Evolutionary conservation across 2,888 invertebrate species (phyloP).

Genomic region (Pomacea canaliculata): DNA sequence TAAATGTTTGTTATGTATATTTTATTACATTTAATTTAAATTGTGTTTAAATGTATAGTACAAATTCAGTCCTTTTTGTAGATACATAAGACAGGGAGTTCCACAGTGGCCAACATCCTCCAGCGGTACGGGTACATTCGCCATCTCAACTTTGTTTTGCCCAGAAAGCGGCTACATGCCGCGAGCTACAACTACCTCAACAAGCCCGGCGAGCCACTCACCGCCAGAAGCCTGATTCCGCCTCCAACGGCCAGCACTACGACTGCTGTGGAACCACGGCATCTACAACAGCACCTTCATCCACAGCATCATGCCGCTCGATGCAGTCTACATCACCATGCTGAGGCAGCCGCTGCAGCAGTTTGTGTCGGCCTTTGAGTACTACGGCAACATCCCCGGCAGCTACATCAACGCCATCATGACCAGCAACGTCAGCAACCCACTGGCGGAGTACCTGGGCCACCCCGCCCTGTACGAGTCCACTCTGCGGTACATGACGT

Average conservation of each 20-base stretch:
- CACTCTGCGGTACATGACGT: slow-evolving; percentile 13
- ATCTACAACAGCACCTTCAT: slow-evolving; percentile 44
- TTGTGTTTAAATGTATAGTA: not conserved
- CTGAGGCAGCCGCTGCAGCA: slow-evolving; percentile 41
- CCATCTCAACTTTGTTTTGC: slow-evolving; percentile 49
- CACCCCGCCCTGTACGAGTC: slow-evolving; percentile 17
- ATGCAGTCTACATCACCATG: slow-evolving; percentile 38
- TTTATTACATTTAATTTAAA: no score
- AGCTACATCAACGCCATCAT: slow-evolving; percentile 2
- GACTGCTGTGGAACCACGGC: slow-evolving; percentile 54
- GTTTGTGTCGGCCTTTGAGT: slow-evolving; percentile 41
- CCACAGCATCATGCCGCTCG: slow-evolving; percentile 37
- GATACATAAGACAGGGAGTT: slow-evolving; percentile 57
- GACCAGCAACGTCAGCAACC: slow-evolving; percentile 22
- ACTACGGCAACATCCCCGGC: slow-evolving; percentile 24
- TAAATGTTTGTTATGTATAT: no score
- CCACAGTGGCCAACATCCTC: slow-evolving; percentile 55
- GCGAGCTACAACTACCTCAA: slow-evolving; percentile 39
- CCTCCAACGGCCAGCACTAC: slow-evolving; percentile 44
- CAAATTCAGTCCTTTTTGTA: slow-evolving; percentile 35
- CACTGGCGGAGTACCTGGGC: slow-evolving; percentile 29
- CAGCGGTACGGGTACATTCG: slow-evolving; percentile 45
- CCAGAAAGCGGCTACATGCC: slow-evolving; percentile 33
- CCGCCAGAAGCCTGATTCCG: slow-evolving; percentile 41
- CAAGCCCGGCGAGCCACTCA: slow-evolving; percentile 37